These are phyloP conservation scores for Caenorhabditis afra DNA, from an alignment of 2,888 invertebrate genomes.

Conservation along the genomic window DNA sequence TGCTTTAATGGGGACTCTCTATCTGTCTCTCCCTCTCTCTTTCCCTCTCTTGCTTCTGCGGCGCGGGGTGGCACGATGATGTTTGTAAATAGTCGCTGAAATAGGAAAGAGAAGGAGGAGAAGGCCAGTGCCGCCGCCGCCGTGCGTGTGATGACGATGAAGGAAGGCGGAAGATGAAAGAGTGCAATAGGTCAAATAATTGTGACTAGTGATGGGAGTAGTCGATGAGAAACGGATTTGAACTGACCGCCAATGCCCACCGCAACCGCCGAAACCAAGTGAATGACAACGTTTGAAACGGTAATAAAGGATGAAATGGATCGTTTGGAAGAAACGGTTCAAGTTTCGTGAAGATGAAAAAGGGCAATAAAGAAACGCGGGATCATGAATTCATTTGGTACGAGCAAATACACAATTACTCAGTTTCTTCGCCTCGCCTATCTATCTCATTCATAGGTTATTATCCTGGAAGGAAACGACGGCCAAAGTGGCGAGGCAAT, in stretches of 20 bases:
- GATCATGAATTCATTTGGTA: slow-evolving; percentile 34
- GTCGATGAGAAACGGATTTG: too few species aligned
- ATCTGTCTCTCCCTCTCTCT: not conserved
- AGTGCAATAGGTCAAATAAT: slow-evolving; percentile 3
- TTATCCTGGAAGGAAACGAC: slow-evolving; percentile 14
- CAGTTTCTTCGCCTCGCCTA: slow-evolving; percentile 7
- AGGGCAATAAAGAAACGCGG: slow-evolving; percentile 22
- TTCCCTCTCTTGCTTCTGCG: not conserved
- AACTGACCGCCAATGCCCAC: too few species aligned
- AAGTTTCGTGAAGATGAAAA: not conserved
- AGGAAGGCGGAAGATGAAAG: not conserved
- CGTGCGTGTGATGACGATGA: not conserved
- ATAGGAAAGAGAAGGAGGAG: not conserved
- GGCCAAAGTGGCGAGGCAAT: slow-evolving; percentile 8
- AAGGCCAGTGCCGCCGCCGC: too few species aligned
- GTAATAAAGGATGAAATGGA: too few species aligned
- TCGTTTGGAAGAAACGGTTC: too few species aligned
- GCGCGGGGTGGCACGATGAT: slow-evolving; percentile 10
- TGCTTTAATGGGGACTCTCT: slow-evolving; percentile 15
- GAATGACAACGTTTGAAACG: too few species aligned
- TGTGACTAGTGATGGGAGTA: too few species aligned
- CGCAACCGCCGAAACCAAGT: too few species aligned
- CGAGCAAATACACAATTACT: slow-evolving; percentile 51
- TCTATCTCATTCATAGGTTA: slow-evolving; percentile 48
- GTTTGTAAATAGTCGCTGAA: slow-evolving; percentile 42